Evolutionary conservation across 2,113 vertebrate species (phyloP), one percentile per base, ranked within the genome.

Genomic region (Proterorhinus semilunaris): DNA sequence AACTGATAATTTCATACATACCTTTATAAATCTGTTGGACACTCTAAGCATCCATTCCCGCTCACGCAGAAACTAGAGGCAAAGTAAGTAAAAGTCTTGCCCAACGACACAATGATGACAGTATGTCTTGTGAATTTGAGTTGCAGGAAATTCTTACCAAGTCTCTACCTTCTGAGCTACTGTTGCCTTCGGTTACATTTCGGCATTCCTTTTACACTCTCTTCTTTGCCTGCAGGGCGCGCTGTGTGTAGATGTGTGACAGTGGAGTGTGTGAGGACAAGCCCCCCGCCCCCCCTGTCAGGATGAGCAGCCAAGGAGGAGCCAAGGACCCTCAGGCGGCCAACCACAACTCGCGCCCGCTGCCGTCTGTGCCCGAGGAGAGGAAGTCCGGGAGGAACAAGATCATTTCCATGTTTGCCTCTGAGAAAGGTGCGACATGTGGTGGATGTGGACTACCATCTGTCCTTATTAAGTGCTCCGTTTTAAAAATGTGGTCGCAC

Each of bases 311-410:
- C 74, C 94, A 98, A 90, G 94, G 92, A 88, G 94, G 94, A 79
- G 90, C 91, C 85, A 99, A 98, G 90, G 97, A 99, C 78, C 81
- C 89, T 7, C 78, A 95, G 85, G 94, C 92, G n/a, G 83, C 93
- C 83, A 97, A 95, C 92, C 96, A 96, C 87, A 96, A 83, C 90
- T 93, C 95, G 73, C 96, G 96, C 85, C 97, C 97, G 5, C 91
- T 99, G 79, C 98, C 98, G 21, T 96, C 96, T 43, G 96, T 96
- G 69, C 98, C 98, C 1, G 97, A 99, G 87, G 97, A 99, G 85
- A 95, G 87, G 79, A 98, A 96, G 90, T 82, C 96, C 52, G 94
- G 95, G 75, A 94, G 95, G 75, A 93, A 95, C 89, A 98, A 98
- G 92, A 98, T 99, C 82, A 96, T 96, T 90, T 98, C 96, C 78